Base-by-base conservation (phyloP, 2,888 invertebrate genomes). In the Rhogogaster chlorosoma region DNA sequence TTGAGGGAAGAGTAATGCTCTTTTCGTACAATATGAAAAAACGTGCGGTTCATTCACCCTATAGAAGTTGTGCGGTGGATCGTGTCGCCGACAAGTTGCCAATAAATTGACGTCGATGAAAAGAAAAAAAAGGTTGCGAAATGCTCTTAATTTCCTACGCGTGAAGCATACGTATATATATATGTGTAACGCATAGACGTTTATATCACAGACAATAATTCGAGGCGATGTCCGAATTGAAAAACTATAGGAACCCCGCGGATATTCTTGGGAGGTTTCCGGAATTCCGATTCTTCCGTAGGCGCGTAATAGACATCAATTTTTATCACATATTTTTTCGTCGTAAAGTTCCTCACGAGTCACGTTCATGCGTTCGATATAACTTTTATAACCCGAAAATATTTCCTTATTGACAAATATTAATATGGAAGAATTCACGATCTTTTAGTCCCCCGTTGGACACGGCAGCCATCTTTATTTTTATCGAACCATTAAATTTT, bases 361-460 rank as follows among this genome's bases (percentile, higher is more conserved):
- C n/a, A 32, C 64, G 78, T 67, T 22, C 36, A 29, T 36, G 22
- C 26, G 42, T 32, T 78, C 77, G n/a, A 78, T 78, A 84, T 78
- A 64, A 84, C 61, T 84, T 64, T 64, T 64, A 84, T 78, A 67
- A 15, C 77, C 26, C 12, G 42, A 45, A 45, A 75, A 45, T 84
- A 84, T 78, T 42, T 77, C 61, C 32, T 77, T 77, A 77, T 71
- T 26, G 64, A 78, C 67, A 29, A 78, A 84, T n/a, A 78, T 84
- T 61, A 67, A 67, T 84, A 61, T 61, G 49, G 32, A 67, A 77
- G 22, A 80, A 61, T 80, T 22, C 38, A 12, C 6, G 57, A 80
- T 80, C 9, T 80, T 77, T 61, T 38, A 26, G 36, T 22, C 57
- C 38, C 18, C 57, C 53, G 53, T 49, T 57, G 53, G 32, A 12